Evolutionary conservation across 2,888 invertebrate genomes (phyloP).

Genomic region (Brachyptera risi): DNA sequence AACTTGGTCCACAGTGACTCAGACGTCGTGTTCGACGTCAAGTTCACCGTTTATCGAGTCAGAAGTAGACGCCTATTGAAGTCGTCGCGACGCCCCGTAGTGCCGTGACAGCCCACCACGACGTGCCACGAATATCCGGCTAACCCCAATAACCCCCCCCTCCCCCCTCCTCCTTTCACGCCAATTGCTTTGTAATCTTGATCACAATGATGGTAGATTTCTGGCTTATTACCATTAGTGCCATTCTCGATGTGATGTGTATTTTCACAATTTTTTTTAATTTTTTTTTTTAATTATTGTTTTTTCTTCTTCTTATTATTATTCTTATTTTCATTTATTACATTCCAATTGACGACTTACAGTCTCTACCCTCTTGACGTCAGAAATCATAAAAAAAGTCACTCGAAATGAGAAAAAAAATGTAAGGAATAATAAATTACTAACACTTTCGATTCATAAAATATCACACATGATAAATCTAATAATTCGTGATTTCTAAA

Average conservation of each 20-base stretch:
- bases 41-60: constrained; percentile 8
- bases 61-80: constrained; percentile 1
- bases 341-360: no score
- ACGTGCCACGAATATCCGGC: constrained; percentile 14
- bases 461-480: no score
- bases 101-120: constrained; percentile 9
- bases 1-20: not conserved
- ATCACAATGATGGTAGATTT: not conserved
- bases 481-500: no score
- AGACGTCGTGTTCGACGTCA: not conserved
- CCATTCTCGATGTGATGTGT: not conserved
- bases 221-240: constrained; percentile 9
- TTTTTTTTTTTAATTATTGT: not conserved
- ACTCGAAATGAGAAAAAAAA: no score
- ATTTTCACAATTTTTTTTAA: not conserved
- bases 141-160: not conserved
- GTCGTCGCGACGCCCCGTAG: constrained; percentile 17
- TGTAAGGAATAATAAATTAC: no score
- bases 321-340: not conserved
- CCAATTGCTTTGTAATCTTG: not conserved
- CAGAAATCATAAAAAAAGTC: no score
- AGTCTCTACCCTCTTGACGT: no score
- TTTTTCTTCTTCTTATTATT: not conserved
- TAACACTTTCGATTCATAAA: no score
- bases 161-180: not conserved